Percentiles rank a stretch among this genome's conserved stretches.
Evolutionary conservation across 2,113 vertebrate species (phyloP).

Genomic region (Leptobrachium leishanense): DNA sequence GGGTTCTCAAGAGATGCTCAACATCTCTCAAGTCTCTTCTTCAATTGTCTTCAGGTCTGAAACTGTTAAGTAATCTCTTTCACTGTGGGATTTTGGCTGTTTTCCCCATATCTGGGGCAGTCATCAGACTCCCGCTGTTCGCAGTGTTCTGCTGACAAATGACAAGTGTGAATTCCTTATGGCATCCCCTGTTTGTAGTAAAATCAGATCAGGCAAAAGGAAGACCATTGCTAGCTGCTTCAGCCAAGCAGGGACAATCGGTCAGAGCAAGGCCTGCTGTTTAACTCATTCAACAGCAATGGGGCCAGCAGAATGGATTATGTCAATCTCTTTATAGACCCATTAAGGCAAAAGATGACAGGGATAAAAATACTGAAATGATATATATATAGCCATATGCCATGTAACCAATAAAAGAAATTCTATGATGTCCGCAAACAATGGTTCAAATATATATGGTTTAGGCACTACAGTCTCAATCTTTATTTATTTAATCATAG

Average conservation of each 20-base stretch:
- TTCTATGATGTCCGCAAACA: too few species aligned
- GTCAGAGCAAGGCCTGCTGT: slow-evolving; percentile 20
- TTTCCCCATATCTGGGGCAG: slow-evolving; percentile 47
- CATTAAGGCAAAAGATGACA: too few species aligned
- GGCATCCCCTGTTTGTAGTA: slow-evolving; percentile 46
- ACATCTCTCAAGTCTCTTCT: slow-evolving; percentile 2
- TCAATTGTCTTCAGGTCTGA: slow-evolving; percentile 2
- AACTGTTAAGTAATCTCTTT: slow-evolving; percentile 47
- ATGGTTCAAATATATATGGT: too few species aligned
- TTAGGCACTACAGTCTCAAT: too few species aligned
- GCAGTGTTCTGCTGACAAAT: slow-evolving; percentile 49
- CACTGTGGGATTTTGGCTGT: slow-evolving; percentile 48
- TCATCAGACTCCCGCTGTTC: slow-evolving; percentile 48
- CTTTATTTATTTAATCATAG: too few species aligned
- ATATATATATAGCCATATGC: too few species aligned
- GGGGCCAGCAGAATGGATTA: not conserved
- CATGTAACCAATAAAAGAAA: too few species aligned
- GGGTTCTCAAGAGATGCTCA: not conserved
- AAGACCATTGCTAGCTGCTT: slow-evolving; percentile 24
- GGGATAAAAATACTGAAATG: too few species aligned
- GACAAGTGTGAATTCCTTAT: slow-evolving; percentile 50
- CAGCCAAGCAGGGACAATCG: slow-evolving; percentile 11
- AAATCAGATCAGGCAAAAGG: slow-evolving; percentile 45
- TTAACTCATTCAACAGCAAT: slow-evolving; percentile 8
- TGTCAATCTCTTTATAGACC: not conserved